Base-by-base conservation (phyloP, 2,797 vertebrate genomes). In the Melanotaenia trifasciata region DNA sequence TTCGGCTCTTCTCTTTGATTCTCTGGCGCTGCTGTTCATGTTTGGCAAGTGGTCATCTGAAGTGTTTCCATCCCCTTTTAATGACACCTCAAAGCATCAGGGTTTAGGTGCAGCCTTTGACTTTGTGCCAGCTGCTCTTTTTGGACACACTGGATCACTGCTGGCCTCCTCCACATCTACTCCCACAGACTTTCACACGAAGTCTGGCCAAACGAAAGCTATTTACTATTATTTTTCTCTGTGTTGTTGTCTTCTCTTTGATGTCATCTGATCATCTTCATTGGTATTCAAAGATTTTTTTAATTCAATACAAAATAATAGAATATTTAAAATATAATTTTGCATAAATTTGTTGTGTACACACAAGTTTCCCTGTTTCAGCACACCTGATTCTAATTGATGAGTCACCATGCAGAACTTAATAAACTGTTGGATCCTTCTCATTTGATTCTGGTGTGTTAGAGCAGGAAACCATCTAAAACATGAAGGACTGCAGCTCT, bases 31-130 rank as follows among this genome's bases (percentile, higher is more conserved):
- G 32, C 73, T 79, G 70, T 74, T 61, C 62, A 72, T 84, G 67
- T 79, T 79, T 79, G 78, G 62, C 74, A 79, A 67, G 64, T 67
- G 69, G 73, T 81, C 78, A 77, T 87, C 64, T 74, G 66, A 78
- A 80, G 74, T 74, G 63, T 83, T 84, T 81, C 74, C 75, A 51
- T 76, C 73, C 26, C 45, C 59, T 63, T 70, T 85, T 62, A 76
- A 85, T 84, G 53, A 70, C 76, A 75, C 77, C 80, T 72, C 59
- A 73, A 69, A 69, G 84, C 81, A 43, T 65, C 68, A 1, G 59
- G 81, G 70, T 74, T 81, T 57, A 78, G 74, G 67, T 47, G 43
- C 60, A 43, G 78, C 81, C 63, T 76, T 72, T 84, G 78, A 79
- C 73, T 51, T 3, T 0, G 9, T 30, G 68, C 67, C 86, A 86